These are phyloP conservation scores for Timema podura DNA, from an alignment of 2,888 invertebrate species.

Conservation along the genomic window DNA sequence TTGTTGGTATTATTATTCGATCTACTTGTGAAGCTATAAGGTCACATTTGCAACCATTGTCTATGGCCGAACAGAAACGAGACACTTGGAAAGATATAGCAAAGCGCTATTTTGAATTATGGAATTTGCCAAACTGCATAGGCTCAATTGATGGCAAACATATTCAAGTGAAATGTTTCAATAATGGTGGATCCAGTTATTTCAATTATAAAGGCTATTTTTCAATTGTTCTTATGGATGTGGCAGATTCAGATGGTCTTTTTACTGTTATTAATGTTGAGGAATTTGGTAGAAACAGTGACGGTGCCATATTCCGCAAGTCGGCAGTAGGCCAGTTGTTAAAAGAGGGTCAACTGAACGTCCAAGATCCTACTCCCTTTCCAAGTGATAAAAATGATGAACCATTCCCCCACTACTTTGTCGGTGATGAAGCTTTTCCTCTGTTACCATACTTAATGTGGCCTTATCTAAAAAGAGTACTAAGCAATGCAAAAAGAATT, in stretches of 20 bases:
- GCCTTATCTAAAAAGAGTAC: conserved; percentile 21
- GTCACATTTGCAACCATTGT: conserved; percentile 4
- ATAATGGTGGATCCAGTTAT: neutral
- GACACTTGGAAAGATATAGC: conserved; percentile 9
- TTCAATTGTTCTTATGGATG: conserved; percentile 16
- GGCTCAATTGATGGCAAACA: conserved; percentile 11
- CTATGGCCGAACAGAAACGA: neutral
- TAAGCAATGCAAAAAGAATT: neutral
- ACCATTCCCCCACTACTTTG: conserved; percentile 22
- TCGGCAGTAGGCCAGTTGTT: neutral
- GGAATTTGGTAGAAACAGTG: conserved; percentile 20
- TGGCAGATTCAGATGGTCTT: conserved; percentile 13
- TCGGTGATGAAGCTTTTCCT: conserved; percentile 29
- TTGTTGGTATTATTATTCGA: conserved; percentile 7
- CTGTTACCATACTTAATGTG: conserved; percentile 20
- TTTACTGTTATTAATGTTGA: conserved; percentile 17
- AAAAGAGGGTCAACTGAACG: conserved; percentile 10
- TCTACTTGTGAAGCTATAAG: conserved; percentile 13
- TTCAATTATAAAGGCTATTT: conserved; percentile 1
- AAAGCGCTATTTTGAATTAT: conserved; percentile 11
- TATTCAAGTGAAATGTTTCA: neutral
- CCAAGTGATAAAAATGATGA: neutral
- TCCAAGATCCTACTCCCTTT: neutral
- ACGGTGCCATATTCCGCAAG: conserved; percentile 6
- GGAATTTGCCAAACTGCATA: conserved; percentile 20